Conservation (phyloP, 1,140 invertebrate genomes). For the Gryllus bimaculatus region DNA sequence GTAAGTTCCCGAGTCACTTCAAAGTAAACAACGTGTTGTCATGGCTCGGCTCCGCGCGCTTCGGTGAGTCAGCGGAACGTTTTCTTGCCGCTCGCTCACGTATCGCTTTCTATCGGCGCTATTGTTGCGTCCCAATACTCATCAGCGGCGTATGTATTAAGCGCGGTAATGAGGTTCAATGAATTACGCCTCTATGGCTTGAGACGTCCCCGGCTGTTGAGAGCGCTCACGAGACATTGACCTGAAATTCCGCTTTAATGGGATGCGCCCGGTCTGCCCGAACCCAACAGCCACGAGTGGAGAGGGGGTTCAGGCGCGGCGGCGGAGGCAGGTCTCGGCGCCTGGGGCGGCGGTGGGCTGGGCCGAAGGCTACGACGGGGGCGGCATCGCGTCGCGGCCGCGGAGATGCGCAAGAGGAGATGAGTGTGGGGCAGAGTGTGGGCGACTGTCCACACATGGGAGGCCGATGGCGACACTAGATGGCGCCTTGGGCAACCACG, state of each 20-base stretch:
- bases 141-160: neutral
- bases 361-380: too few species aligned
- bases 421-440: too few species aligned
- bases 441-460: too few species aligned
- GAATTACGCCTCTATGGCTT: neutral
- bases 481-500: too few species aligned
- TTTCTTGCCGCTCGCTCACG: neutral
- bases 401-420: too few species aligned
- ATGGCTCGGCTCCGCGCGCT: neutral
- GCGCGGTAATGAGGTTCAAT: neutral
- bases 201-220: neutral
- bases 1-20: neutral
- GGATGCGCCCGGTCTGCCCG: too few species aligned
- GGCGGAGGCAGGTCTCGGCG: too few species aligned
- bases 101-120: neutral
- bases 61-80: neutral
- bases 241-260: neutral
- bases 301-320: too few species aligned
- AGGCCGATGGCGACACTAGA: too few species aligned
- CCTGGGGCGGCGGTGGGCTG: too few species aligned
- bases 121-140: neutral
- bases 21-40: slow-evolving; percentile 4
- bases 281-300: too few species aligned
- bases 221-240: neutral
- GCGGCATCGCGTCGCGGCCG: too few species aligned